Percentiles rank a stretch among this genome's conserved stretches.
Conservation (phyloP, 1,140 invertebrate species). For the Riptortus pedestris region DNA sequence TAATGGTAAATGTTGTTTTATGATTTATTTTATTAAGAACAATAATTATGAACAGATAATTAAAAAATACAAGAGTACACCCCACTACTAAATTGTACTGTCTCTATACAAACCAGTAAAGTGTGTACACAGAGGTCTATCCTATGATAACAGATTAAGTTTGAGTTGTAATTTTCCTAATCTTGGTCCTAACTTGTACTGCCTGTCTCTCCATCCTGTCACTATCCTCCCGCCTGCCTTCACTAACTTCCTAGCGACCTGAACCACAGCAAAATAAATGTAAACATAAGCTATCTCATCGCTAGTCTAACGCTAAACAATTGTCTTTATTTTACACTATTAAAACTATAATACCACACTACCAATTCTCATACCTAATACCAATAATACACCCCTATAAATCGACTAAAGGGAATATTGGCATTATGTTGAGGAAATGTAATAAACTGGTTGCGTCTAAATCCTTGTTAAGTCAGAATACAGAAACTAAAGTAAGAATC, state of each 20-base stretch:
- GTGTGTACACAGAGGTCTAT: not conserved
- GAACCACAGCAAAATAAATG: slow-evolving; percentile 23
- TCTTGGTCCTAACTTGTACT: slow-evolving; percentile 23
- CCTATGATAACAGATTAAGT: slow-evolving; percentile 5
- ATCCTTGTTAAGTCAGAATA: slow-evolving; percentile 18
- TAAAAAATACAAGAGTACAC: slow-evolving; percentile 5
- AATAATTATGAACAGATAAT: not conserved
- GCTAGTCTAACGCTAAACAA: slow-evolving; percentile 7
- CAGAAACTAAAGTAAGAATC: slow-evolving; percentile 18
- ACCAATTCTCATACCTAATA: slow-evolving; percentile 20
- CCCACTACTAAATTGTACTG: no score
- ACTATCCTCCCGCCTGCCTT: slow-evolving; percentile 20
- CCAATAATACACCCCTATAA: slow-evolving; percentile 9
- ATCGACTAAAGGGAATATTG: slow-evolving; percentile 12
- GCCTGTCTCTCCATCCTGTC: slow-evolving; percentile 17
- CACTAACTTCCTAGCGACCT: slow-evolving; percentile 24
- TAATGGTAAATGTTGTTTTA: no score
- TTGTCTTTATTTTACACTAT: not conserved
- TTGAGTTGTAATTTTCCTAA: slow-evolving; percentile 18
- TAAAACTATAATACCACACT: not conserved
- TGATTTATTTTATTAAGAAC: no score
- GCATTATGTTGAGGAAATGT: slow-evolving; percentile 17
- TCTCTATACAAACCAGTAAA: slow-evolving; percentile 18
- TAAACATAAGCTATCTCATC: slow-evolving; percentile 21
- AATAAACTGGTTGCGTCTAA: not conserved